Conservation (phyloP, 2,113 vertebrate species). For the Himantopus leucocephalus region DNA sequence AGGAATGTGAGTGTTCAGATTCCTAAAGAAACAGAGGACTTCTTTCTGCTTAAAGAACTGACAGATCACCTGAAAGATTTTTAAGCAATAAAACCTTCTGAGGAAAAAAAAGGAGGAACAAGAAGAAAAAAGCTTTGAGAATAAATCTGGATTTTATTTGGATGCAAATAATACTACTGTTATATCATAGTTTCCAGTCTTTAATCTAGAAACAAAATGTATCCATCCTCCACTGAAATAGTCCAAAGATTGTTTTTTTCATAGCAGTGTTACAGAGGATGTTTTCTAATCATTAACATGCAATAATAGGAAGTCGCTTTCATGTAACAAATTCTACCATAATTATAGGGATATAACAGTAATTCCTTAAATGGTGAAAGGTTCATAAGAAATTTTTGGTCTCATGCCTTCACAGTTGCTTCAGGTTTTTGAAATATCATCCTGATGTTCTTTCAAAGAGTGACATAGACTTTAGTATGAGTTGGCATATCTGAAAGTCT, state of each 20-base stretch:
- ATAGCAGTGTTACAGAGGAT: background rate
- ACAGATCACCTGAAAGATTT: background rate
- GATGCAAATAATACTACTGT: background rate
- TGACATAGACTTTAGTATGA: background rate
- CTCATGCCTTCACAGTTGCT: background rate
- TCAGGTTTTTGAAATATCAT: background rate
- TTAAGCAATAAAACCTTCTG: background rate
- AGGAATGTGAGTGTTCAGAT: background rate
- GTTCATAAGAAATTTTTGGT: background rate
- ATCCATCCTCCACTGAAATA: background rate
- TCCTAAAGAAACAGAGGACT: background rate
- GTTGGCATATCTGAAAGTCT: background rate
- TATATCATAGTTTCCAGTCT: background rate
- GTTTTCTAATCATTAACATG: background rate
- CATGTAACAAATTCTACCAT: background rate
- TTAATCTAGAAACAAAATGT: background rate
- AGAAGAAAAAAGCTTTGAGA: background rate
- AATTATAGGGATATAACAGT: background rate
- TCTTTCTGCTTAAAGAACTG: background rate
- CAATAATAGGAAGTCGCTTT: background rate
- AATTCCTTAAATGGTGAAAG: background rate
- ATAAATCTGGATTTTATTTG: background rate
- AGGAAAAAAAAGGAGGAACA: background rate
- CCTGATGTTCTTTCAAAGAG: background rate
- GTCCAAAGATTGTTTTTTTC: background rate